Evolutionary conservation across 2,888 invertebrate genomes (phyloP), one percentile per base, ranked within the genome.

Genomic region (Nephrotoma guestfalica): DNA sequence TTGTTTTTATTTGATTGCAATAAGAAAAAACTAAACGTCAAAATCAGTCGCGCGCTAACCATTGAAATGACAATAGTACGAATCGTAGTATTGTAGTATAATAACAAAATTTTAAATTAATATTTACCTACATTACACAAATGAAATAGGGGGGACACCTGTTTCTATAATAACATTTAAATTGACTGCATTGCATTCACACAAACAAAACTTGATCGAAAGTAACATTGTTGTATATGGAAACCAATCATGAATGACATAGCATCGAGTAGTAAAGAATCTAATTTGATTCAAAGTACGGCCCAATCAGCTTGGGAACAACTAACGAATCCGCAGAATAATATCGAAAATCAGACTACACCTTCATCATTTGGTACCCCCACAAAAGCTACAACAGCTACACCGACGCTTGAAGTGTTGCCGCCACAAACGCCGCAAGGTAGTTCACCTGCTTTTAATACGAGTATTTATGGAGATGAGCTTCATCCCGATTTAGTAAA

Each of bases 401-500:
- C n/a, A n/a, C n/a, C 90, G 2, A 91, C 91, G 43, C 89, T 89
- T 18, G 89, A 90, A 87, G 90, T 90, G 9, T 91, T 91, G 86
- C 91, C 91, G 9, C 91, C 91, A 4, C 91, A 91, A 47, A 83
- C 87, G 83, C 89, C 88, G 2, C 87, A 88, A 40, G 89, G 88
- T 51, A 88, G 89, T 0, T 90, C 90, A 0, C 86, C 86, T 2
- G 45, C 15, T 47, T 85, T 85, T 85, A 91, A 91, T 88, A 91
- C 83, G 2, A 83, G 47, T 40, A 18, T 85, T 7, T 91, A 91
- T 88, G 91, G 91, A 1, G 92, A 92, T 87, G 92, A 92, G 87
- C 87, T 92, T 15, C 91, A 91, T 4, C 90, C 90, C 0, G 92
- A 92, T 87, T 87, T 92, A 6, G 91, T 94, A 6, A 96, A 96